Conservation (phyloP, 2,888 invertebrate genomes). For the Hipparchia semele region DNA sequence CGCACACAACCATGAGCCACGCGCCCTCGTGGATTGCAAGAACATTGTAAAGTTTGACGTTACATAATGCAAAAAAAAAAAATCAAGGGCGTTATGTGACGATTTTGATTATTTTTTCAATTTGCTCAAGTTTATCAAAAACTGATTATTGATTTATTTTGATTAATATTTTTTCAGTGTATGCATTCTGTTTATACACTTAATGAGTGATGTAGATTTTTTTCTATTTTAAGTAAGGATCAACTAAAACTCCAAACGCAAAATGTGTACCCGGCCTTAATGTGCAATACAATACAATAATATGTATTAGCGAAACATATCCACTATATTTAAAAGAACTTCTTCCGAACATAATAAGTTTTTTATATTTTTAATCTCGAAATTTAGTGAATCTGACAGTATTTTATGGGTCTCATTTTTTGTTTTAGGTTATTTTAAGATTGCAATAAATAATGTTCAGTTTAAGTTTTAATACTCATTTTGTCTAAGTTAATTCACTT, state of each 20-base stretch:
- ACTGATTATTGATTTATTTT: no score
- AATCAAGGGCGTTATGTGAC: no score
- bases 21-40: no score
- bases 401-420: slow-evolving; percentile 7
- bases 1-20: no score
- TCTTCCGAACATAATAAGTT: not conserved
- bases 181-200: no score
- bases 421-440: not conserved
- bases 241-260: not conserved
- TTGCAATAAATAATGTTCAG: not conserved
- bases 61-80: no score
- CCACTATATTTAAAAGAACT: slow-evolving; percentile 4
- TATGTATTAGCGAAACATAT: slow-evolving; percentile 11
- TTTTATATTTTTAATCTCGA: not conserved
- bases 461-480: slow-evolving; percentile 15
- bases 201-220: no score
- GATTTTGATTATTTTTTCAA: no score
- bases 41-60: no score
- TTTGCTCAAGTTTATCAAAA: no score
- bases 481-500: not conserved
- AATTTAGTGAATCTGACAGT: not conserved
- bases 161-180: no score
- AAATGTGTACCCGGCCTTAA: not conserved
- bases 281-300: slow-evolving; percentile 1
- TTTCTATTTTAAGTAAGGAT: no score